A percentile compares a stretch with the other conserved stretches of the same genome.
These are phyloP conservation scores for Pempheris klunzingeri DNA, from an alignment of 2,797 vertebrate genomes.

Conservation along the genomic window DNA sequence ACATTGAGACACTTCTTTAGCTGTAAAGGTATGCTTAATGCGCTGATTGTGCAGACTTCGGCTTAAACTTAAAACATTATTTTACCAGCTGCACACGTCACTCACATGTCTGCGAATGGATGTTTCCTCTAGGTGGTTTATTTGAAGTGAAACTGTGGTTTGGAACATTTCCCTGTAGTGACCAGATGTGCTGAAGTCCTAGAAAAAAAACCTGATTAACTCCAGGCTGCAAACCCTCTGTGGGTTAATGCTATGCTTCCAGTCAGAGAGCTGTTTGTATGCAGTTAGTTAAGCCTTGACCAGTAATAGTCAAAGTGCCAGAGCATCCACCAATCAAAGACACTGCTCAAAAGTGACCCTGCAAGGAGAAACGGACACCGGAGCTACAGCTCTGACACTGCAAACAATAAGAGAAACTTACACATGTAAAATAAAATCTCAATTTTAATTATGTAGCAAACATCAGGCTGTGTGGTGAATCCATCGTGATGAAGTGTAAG, in stretches of 20 bases:
- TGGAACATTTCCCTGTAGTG: slow-evolving; percentile 13
- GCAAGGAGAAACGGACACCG: slow-evolving; percentile 7
- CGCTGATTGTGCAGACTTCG: background rate
- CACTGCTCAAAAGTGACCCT: slow-evolving; percentile 17
- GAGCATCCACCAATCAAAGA: background rate
- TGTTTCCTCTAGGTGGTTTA: slow-evolving; percentile 27
- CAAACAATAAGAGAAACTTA: background rate
- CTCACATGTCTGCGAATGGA: background rate
- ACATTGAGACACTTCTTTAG: background rate
- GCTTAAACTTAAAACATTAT: background rate
- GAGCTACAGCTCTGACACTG: background rate
- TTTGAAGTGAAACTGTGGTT: slow-evolving; percentile 36
- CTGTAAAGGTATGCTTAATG: background rate
- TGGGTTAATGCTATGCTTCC: background rate
- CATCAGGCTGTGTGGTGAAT: background rate
- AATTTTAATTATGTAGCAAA: background rate
- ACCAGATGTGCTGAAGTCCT: slow-evolving; percentile 6
- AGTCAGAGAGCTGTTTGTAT: slow-evolving; percentile 11
- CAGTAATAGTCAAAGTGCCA: slow-evolving; percentile 1
- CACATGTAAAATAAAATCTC: slow-evolving; percentile 3
- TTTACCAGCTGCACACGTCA: background rate
- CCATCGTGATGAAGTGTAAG: background rate
- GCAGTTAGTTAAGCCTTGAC: background rate
- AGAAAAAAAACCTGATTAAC: slow-evolving; percentile 16
- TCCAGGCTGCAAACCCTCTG: background rate